phyloP scores from a whole-genome alignment of 2,797 vertebrate species.

The Sebastes oblongus region DNA sequence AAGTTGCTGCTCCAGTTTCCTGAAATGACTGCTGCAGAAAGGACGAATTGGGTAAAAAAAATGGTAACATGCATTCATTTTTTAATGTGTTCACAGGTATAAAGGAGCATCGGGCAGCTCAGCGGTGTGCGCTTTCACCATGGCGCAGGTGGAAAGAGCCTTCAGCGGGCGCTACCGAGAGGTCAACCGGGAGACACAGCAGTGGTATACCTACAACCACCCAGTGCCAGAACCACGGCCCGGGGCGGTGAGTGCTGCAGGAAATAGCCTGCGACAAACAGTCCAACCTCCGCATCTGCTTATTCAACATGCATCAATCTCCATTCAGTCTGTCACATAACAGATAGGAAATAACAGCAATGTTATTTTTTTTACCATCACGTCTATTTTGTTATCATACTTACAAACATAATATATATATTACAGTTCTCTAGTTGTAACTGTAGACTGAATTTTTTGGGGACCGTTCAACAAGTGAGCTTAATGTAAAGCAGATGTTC shows the following conservation, averaged over 20 bases:
- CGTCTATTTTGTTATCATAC: not conserved
- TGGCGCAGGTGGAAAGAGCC: slow-evolving; percentile 87
- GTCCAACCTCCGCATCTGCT: not conserved
- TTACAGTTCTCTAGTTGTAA: not conserved
- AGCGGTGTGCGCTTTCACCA: slow-evolving; percentile 90
- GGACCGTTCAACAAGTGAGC: not conserved
- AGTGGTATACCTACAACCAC: slow-evolving; percentile 92
- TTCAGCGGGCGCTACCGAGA: slow-evolving; percentile 91
- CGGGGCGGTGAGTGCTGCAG: slow-evolving; percentile 80
- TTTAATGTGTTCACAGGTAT: slow-evolving; percentile 73
- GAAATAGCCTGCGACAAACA: not conserved
- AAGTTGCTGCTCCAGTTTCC: slow-evolving; percentile 19
- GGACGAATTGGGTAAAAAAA: not conserved
- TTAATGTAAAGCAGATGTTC: slow-evolving; percentile 19
- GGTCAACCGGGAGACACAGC: slow-evolving; percentile 92
- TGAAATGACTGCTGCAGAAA: not conserved
- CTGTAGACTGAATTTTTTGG: not conserved
- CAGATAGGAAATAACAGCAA: not conserved
- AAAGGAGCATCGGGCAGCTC: slow-evolving; percentile 86
- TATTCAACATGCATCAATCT: not conserved
- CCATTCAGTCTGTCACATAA: not conserved
- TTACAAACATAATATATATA: not conserved
- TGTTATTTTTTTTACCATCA: not conserved
- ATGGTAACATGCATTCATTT: not conserved
- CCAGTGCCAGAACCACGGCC: slow-evolving; percentile 88